Evolutionary conservation across 2,113 vertebrate genomes (phyloP), one percentile per base, ranked within the genome.

Genomic region (Pedionomus torquatus): DNA sequence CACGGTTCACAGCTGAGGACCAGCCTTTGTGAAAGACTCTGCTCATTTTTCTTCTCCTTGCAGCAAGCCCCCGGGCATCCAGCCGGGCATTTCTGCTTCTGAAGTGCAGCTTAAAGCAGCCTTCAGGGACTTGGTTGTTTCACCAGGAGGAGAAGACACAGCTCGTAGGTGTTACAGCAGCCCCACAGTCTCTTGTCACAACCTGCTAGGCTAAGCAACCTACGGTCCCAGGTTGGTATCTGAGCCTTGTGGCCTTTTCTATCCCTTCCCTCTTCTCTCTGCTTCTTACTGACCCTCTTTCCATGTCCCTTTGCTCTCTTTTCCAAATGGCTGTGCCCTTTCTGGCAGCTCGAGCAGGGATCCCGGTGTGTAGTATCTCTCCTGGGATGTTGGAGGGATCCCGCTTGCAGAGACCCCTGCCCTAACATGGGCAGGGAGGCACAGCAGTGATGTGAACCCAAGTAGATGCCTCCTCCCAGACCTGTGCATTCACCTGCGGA

Each of bases 371-470:
- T 4, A 66, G 60, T 31, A 78, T 31, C 37, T 68, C 35, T 72
- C 2, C 0, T 13, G 55, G 61, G 43, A 28, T 17, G 18, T 5
- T 35, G 63, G 25, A 33, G 6, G 15, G 30, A 52, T 16, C 28
- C 25, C 1, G 3, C 21, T 7, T 7, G 14, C 17, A 68, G 66
- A 64, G 5, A 24, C 2, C 2, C 7, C 19, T n/a, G 44, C 21
- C 0, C 26, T 4, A 8, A 9, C 19, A 1, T 0, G 30, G 60
- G 15, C 43, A 77, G 68, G 52, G 52, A 54, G 33, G 18, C 25
- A 65, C 31, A 33, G 18, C 30, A 30, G 33, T 7, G 49, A 23
- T 20, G 8, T 11, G 44, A 89, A 11, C 26, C 63, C 1, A 3
- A 18, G 39, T 0, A n/a, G 30, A 15, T 51, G 31, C 10, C 44